These are phyloP conservation scores for Trogon melanurus DNA, from an alignment of 2,113 vertebrate species.

Conservation along the genomic window DNA sequence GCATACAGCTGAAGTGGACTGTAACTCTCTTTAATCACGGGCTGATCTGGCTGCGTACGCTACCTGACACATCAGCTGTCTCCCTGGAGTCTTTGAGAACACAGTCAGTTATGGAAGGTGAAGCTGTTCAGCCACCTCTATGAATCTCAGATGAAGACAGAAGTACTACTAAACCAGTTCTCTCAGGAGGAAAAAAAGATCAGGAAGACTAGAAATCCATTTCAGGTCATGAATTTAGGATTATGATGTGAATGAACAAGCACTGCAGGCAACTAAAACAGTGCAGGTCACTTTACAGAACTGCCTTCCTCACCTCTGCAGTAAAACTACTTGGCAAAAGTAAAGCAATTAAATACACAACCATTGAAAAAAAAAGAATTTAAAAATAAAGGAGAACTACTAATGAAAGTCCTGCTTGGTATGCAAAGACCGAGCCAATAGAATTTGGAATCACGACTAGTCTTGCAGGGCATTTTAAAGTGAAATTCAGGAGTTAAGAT, in stretches of 20 bases:
- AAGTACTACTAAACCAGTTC: background rate
- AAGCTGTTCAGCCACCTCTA: background rate
- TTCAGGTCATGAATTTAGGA: background rate
- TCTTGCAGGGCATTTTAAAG: background rate
- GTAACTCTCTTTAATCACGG: background rate
- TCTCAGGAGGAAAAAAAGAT: background rate
- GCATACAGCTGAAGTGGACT: background rate
- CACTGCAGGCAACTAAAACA: background rate
- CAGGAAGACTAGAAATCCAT: background rate
- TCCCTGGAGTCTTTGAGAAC: background rate
- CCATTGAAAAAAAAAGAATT: background rate
- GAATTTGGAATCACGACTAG: background rate
- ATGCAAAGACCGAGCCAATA: background rate
- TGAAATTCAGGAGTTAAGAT: background rate
- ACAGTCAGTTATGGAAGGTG: background rate
- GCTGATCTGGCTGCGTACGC: background rate
- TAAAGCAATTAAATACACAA: background rate
- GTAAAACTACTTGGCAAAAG: background rate
- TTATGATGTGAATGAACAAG: background rate
- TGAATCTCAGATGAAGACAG: background rate
- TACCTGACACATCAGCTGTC: background rate
- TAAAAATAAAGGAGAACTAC: background rate
- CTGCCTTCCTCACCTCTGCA: background rate
- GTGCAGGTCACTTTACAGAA: background rate
- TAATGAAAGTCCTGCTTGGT: background rate